Evolutionary conservation across 2,797 vertebrate species (phyloP).

Genomic region (Paratrypauchen microcephalus): DNA sequence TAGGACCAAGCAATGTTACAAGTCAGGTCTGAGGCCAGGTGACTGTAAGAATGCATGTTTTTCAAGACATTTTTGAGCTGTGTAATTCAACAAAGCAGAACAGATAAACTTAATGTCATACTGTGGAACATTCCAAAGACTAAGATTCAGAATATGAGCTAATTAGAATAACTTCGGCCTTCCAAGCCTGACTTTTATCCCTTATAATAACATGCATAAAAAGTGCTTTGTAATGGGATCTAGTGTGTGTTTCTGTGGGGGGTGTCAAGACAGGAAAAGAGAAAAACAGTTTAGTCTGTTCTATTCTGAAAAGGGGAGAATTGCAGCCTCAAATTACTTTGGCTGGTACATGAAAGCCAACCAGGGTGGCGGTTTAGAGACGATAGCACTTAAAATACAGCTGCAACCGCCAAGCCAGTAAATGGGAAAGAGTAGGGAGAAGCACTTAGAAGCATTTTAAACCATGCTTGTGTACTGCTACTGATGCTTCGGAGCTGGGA

Average conservation of each 20-base stretch:
- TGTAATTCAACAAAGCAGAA: neutral
- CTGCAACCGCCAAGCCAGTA: slow-evolving; percentile 79
- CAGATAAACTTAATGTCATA: neutral
- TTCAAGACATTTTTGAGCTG: no score
- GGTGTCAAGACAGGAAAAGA: slow-evolving; percentile 65
- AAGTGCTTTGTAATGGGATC: slow-evolving; percentile 21
- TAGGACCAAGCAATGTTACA: no score
- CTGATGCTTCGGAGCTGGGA: slow-evolving; percentile 74
- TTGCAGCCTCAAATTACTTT: slow-evolving; percentile 79
- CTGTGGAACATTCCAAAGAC: neutral
- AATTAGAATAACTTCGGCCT: neutral
- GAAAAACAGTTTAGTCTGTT: slow-evolving; percentile 80
- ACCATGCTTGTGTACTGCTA: slow-evolving; percentile 70
- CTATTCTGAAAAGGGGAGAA: slow-evolving; percentile 76
- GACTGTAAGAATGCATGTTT: no score
- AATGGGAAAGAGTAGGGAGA: slow-evolving; percentile 76
- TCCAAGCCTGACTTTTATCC: neutral
- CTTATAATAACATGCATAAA: slow-evolving; percentile 6
- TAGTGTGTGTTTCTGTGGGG: slow-evolving; percentile 27
- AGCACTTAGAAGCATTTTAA: slow-evolving; percentile 79
- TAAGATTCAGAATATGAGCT: neutral
- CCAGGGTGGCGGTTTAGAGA: slow-evolving; percentile 75
- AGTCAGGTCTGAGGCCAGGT: no score
- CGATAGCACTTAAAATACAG: slow-evolving; percentile 83
- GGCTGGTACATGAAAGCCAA: slow-evolving; percentile 77